phyloP scores from a whole-genome alignment of 2,113 vertebrate genomes.

The Clarias batrachus region DNA sequence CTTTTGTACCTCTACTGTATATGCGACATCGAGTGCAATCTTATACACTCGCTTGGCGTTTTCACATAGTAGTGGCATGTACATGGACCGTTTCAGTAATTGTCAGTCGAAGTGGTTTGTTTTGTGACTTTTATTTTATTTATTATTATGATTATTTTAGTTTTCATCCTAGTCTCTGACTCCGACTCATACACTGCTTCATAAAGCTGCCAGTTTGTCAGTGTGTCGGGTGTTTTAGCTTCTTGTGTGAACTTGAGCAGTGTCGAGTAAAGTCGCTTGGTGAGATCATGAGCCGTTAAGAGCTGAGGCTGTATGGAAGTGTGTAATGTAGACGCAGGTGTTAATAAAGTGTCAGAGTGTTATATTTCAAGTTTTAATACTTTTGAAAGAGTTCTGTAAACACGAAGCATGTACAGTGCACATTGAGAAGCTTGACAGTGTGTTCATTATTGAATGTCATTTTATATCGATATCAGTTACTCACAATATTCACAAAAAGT shows the following conservation, averaged over 20 bases:
- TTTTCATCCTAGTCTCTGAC: neutral
- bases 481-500: neutral
- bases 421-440: neutral
- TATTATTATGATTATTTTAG: too few relatives aligned
- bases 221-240: too few relatives aligned
- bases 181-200: neutral
- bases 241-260: neutral
- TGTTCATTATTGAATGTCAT: neutral
- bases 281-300: neutral
- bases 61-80: neutral
- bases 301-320: neutral
- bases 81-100: neutral
- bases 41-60: neutral
- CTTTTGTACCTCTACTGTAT: neutral
- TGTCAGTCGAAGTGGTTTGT: neutral
- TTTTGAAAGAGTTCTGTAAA: neutral
- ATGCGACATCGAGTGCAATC: neutral
- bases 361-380: neutral
- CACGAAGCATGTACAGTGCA: neutral
- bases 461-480: neutral
- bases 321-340: neutral
- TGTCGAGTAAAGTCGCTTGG: neutral
- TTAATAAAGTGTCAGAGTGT: neutral
- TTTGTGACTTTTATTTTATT: neutral
- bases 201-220: slow-evolving; percentile 11